phyloP scores from a whole-genome alignment of 1,140 invertebrate genomes.

The Lepidurus arcticus region DNA sequence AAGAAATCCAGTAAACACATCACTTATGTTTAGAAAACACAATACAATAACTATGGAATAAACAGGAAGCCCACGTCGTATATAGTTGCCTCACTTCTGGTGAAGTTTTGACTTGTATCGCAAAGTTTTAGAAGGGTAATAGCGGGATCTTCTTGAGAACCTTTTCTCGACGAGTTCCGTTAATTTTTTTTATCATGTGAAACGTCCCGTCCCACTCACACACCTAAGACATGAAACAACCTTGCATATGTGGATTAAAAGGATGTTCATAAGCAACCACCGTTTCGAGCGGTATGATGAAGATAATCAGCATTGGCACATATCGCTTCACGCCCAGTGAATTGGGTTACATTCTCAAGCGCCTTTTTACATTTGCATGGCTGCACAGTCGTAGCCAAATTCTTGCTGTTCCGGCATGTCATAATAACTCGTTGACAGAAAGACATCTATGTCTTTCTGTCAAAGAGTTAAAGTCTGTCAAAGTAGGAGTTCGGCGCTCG shows the following conservation, averaged over 20 bases:
- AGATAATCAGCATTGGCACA: not conserved
- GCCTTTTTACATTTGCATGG: not conserved
- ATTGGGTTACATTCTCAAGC: not conserved
- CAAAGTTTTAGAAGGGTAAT: no score
- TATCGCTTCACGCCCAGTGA: not conserved
- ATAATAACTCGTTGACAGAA: no score
- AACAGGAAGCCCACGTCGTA: not conserved
- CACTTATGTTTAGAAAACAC: not conserved
- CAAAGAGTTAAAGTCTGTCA: no score
- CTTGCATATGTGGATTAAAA: not conserved
- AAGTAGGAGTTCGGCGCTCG: no score
- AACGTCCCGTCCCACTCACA: no score
- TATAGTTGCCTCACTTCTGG: not conserved
- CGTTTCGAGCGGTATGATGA: not conserved
- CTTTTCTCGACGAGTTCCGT: not conserved
- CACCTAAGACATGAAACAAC: not conserved
- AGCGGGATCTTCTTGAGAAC: no score
- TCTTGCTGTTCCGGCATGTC: no score
- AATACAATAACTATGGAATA: not conserved
- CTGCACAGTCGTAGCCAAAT: no score
- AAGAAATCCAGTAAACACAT: slow-evolving; percentile 11
- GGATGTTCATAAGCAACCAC: not conserved
- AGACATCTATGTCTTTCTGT: no score
- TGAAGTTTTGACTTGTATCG: not conserved
- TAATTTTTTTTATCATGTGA: not conserved